Percentiles rank a stretch among this genome's conserved stretches.
phyloP scores from a whole-genome alignment of 2,797 vertebrate species.

The Lagodon rhomboides region DNA sequence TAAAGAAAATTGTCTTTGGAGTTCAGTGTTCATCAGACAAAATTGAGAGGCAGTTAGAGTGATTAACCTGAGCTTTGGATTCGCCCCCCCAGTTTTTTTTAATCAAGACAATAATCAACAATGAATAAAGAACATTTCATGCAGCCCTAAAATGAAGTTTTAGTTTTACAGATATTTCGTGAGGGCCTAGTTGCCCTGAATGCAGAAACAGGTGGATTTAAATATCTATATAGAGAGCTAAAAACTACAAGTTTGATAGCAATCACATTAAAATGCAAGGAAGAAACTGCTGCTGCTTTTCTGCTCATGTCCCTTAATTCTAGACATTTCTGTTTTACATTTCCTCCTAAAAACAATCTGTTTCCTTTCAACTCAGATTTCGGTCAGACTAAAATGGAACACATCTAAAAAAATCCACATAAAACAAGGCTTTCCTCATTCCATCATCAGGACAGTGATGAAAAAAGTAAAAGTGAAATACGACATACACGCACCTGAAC shows the following conservation, averaged over 20 bases:
- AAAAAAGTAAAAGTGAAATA: not conserved
- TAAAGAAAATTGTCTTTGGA: not conserved
- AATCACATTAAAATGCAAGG: not conserved
- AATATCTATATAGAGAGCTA: not conserved
- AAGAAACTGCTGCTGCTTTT: not conserved
- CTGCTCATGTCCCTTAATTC: too few relatives aligned
- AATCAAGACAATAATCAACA: too few relatives aligned
- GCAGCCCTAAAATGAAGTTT: too few relatives aligned
- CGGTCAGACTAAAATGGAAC: not conserved
- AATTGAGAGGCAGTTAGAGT: not conserved
- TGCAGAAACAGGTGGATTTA: not conserved
- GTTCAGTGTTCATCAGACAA: not conserved
- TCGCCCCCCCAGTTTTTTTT: too few relatives aligned
- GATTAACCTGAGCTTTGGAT: too few relatives aligned
- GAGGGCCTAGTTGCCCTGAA: too few relatives aligned
- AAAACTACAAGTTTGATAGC: not conserved
- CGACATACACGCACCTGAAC: conserved; percentile 84
- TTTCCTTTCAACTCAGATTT: conserved; percentile 11
- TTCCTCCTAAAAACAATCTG: conserved; percentile 4
- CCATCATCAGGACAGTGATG: not conserved
- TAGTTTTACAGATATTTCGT: too few relatives aligned
- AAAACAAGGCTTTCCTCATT: not conserved
- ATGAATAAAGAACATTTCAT: too few relatives aligned
- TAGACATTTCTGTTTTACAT: not conserved
- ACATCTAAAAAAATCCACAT: not conserved